Percentiles rank a stretch among this genome's conserved stretches.
These are phyloP conservation scores for Thymallus thymallus DNA, from an alignment of 2,113 vertebrate genomes.

Conservation along the genomic window DNA sequence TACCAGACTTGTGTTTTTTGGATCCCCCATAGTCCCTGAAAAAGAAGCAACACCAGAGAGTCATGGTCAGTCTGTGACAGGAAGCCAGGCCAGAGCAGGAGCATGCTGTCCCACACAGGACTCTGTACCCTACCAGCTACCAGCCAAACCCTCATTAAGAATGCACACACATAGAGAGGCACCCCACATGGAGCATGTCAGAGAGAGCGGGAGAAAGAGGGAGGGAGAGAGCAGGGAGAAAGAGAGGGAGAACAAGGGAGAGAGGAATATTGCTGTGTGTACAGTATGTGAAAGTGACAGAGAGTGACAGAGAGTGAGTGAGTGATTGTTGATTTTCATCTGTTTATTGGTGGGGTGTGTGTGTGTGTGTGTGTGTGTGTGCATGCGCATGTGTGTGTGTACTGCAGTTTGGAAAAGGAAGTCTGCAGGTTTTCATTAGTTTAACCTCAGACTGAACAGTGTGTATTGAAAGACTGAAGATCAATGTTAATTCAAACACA, in stretches of 20 bases:
- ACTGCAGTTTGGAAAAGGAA: not conserved
- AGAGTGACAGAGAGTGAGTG: constrained; percentile 12
- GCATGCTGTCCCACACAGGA: constrained; percentile 7
- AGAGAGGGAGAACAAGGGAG: constrained; percentile 16
- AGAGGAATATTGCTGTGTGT: constrained; percentile 27
- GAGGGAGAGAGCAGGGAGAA: constrained; percentile 41
- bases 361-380: not conserved
- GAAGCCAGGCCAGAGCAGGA: constrained; percentile 7
- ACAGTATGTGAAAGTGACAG: constrained; percentile 40
- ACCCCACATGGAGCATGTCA: constrained; percentile 42
- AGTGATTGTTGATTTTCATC: constrained; percentile 6
- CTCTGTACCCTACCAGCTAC: constrained; percentile 35
- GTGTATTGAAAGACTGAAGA: constrained; percentile 31
- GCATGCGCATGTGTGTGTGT: not conserved
- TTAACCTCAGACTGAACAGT: constrained; percentile 22
- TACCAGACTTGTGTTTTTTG: constrained; percentile 91
- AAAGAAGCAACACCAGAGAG: constrained; percentile 90
- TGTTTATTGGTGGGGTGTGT: constrained; percentile 1
- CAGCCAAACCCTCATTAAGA: constrained; percentile 62
- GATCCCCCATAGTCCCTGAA: constrained; percentile 85
- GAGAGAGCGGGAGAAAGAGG: constrained; percentile 17
- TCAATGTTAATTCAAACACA: constrained; percentile 32
- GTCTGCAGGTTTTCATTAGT: constrained; percentile 11
- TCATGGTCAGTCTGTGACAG: constrained; percentile 78
- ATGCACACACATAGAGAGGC: constrained; percentile 59